These are phyloP conservation scores for Mobula hypostoma DNA, from an alignment of 2,113 vertebrate species.

Conservation along the genomic window DNA sequence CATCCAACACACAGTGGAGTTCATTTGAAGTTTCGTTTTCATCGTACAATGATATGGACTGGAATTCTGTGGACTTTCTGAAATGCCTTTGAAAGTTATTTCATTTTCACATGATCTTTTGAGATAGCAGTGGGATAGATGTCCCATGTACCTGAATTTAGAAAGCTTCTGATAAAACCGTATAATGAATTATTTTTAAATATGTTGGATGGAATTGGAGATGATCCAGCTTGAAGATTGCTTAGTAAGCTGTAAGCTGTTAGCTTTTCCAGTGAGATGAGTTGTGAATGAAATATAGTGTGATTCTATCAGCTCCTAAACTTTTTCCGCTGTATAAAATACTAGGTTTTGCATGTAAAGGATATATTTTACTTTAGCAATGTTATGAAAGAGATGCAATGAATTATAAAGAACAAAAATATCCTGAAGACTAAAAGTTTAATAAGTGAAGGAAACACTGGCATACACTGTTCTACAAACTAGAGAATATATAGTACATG, in stretches of 20 bases:
- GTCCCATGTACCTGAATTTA: neutral
- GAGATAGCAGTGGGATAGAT: neutral
- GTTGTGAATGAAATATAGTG: neutral
- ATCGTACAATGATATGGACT: neutral
- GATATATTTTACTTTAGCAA: neutral
- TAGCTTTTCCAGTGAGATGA: neutral
- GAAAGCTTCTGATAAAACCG: neutral
- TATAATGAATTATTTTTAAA: neutral
- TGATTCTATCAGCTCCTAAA: neutral
- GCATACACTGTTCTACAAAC: neutral
- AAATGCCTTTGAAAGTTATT: neutral
- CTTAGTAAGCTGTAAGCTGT: neutral
- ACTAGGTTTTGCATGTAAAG: neutral
- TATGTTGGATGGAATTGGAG: neutral
- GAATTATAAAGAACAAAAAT: constrained; percentile 10
- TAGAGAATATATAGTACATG: neutral
- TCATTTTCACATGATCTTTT: neutral
- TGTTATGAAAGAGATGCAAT: neutral
- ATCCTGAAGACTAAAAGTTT: neutral
- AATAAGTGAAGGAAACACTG: neutral
- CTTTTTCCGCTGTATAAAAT: neutral
- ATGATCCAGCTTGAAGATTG: neutral
- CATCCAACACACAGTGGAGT: neutral
- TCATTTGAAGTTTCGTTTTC: neutral
- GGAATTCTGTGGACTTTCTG: neutral